Conservation (phyloP, 2,888 invertebrate genomes). For the Diaprepes abbreviatus region DNA sequence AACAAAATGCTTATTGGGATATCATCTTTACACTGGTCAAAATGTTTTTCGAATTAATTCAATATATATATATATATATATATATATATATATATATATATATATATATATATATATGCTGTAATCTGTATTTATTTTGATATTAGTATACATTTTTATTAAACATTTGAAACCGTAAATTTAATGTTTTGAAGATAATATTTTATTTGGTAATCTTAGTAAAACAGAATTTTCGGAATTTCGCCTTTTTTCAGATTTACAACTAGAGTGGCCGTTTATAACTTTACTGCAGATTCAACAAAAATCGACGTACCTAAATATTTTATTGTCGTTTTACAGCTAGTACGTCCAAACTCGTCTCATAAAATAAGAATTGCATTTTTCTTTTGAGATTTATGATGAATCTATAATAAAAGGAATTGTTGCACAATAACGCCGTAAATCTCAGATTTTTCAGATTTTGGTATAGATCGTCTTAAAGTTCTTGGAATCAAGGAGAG, state of each 20-base stretch:
- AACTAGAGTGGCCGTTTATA: constrained; percentile 4
- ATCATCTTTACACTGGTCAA: no score
- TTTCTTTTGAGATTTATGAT: constrained; percentile 38
- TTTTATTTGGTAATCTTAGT: neutral
- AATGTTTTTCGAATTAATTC: no score
- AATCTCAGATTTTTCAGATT: constrained; percentile 21
- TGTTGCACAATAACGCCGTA: constrained; percentile 20
- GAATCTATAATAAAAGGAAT: constrained; percentile 34
- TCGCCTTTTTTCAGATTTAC: constrained; percentile 7
- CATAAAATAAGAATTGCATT: constrained; percentile 44
- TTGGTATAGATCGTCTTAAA: neutral
- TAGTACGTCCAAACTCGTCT: constrained; percentile 19
- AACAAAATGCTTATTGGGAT: no score
- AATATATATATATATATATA: no score
- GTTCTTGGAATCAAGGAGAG: no score
- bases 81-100: no score
- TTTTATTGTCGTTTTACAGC: constrained; percentile 41
- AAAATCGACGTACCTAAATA: constrained; percentile 32
- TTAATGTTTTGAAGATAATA: no score
- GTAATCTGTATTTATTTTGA: no score
- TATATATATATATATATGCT: no score
- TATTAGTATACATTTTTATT: no score
- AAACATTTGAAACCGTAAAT: no score
- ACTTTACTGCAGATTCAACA: constrained; percentile 21
- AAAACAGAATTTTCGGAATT: constrained; percentile 13